Base-by-base conservation (phyloP, 2,113 vertebrate species). In the Lethenteron camtschaticum region DNA sequence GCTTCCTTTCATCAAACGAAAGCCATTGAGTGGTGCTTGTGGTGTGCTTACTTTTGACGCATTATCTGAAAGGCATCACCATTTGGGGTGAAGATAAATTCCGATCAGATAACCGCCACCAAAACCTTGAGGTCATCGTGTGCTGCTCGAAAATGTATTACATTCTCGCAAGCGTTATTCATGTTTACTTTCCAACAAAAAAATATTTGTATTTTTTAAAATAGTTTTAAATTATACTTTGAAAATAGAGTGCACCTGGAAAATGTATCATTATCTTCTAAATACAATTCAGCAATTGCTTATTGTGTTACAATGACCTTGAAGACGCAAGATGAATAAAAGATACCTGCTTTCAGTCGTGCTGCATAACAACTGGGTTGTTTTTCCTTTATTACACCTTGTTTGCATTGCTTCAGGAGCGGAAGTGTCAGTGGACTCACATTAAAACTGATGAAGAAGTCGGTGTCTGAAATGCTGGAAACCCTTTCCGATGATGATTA, bases 401-500 rank as follows among this genome's bases (percentile, higher is more conserved):
- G 66, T 69, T 0, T 57, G 69, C 20, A 56, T 14, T 71, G 74
- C 8, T 77, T 71, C 75, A 96, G 90, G 80, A 99, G 94, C 0
- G 94, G 94, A 4, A 95, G 94, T 69, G 94, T 99, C 71, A 97
- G 89, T 68, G 94, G 94, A 55, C 71, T 99, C 76, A 99, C 94
- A 0, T 75, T 99, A 71, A 99, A 95, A 77, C 78, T 99, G 73
- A 99, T 99, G 79, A 82, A 89, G 70, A 96, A 91, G 0, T 96
- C 94, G 0, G 94, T 99, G 78, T 86, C 85, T 2, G 92, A 99
- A 77, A 96, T 99, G 91, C 77, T 99, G 71, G 92, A 99, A 77
- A 99, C 94, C 1, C 81, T 96, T 74, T 96, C 94, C 2, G 94
- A 99, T 1, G 92, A 99, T 9, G 94, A 99, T 76, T 99, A 92